These are phyloP conservation scores for Etheostoma cragini DNA, from an alignment of 2,113 vertebrate species.

Conservation along the genomic window DNA sequence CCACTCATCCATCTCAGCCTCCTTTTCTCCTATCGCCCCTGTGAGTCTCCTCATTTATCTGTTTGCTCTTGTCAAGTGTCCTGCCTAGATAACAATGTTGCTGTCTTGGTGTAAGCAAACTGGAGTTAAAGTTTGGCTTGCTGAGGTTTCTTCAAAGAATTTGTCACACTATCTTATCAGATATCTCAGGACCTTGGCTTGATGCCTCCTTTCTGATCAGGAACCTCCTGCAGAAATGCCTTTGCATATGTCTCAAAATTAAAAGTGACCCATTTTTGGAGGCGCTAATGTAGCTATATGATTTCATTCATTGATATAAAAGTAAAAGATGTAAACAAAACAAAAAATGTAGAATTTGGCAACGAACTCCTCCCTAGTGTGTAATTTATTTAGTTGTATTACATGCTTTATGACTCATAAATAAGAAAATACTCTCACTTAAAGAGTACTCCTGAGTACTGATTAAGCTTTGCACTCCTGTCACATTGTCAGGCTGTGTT, in stretches of 20 bases:
- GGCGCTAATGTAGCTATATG: neutral
- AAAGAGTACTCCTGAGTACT: neutral
- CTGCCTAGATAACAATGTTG: slow-evolving; percentile 45
- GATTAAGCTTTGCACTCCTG: neutral
- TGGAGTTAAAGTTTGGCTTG: slow-evolving; percentile 32
- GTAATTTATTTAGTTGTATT: slow-evolving; percentile 21
- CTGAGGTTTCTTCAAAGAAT: slow-evolving; percentile 40
- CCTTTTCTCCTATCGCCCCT: slow-evolving; percentile 34
- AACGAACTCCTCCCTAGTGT: slow-evolving; percentile 9
- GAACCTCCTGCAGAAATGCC: slow-evolving; percentile 12
- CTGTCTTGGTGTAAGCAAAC: slow-evolving; percentile 30
- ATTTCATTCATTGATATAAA: neutral
- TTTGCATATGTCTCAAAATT: neutral
- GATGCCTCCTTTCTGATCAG: neutral
- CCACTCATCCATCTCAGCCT: slow-evolving; percentile 47
- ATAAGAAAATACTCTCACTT: slow-evolving; percentile 21
- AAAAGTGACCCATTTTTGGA: neutral
- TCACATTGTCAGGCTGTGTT: slow-evolving; percentile 19
- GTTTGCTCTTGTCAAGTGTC: slow-evolving; percentile 46
- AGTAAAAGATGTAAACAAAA: neutral
- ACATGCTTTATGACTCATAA: slow-evolving; percentile 40
- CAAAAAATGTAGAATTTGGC: neutral
- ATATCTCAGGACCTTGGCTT: slow-evolving; percentile 13
- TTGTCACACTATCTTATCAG: slow-evolving; percentile 36
- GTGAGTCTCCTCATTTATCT: slow-evolving; percentile 57